These are phyloP conservation scores for Drosophila rhopaloa DNA, from an alignment of 1,140 invertebrate species.

Conservation along the genomic window DNA sequence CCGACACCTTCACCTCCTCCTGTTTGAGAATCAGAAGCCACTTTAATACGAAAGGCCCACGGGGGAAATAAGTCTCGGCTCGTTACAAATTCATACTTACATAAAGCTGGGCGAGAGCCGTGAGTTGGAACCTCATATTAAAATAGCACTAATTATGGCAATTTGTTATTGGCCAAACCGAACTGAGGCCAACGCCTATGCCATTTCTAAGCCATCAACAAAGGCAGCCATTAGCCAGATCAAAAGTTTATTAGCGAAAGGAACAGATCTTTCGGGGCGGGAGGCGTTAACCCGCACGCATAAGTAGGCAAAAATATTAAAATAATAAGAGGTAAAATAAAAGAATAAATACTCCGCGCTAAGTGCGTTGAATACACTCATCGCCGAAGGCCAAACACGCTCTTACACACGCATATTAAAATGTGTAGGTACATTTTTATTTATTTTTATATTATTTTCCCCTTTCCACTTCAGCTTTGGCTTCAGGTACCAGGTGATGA, in stretches of 20 bases:
- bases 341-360: constrained; percentile 34
- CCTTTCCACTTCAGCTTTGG: constrained; percentile 9
- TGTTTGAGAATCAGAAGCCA: constrained; percentile 19
- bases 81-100: constrained; percentile 45
- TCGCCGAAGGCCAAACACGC: constrained; percentile 61
- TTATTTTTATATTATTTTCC: constrained; percentile 28
- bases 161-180: constrained; percentile 65
- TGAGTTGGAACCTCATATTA: constrained; percentile 44
- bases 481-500: constrained; percentile 63
- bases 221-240: constrained; percentile 59
- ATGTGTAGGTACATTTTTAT: constrained; percentile 30
- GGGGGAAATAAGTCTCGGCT: constrained; percentile 18
- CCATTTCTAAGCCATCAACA: constrained; percentile 32
- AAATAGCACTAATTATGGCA: constrained; percentile 69
- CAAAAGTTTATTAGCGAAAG: constrained; percentile 46
- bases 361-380: constrained; percentile 54
- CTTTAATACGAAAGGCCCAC: constrained; percentile 1
- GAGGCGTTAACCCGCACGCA: constrained; percentile 32
- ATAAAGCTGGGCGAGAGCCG: constrained; percentile 19
- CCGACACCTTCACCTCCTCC: constrained; percentile 54
- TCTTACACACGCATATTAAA: constrained; percentile 51
- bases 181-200: constrained; percentile 52
- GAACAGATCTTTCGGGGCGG: constrained; percentile 2
- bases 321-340: constrained; percentile 29
- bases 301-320: constrained; percentile 16